Base-by-base conservation (phyloP, 2,888 invertebrate genomes). In the Limnephilus marmoratus region DNA sequence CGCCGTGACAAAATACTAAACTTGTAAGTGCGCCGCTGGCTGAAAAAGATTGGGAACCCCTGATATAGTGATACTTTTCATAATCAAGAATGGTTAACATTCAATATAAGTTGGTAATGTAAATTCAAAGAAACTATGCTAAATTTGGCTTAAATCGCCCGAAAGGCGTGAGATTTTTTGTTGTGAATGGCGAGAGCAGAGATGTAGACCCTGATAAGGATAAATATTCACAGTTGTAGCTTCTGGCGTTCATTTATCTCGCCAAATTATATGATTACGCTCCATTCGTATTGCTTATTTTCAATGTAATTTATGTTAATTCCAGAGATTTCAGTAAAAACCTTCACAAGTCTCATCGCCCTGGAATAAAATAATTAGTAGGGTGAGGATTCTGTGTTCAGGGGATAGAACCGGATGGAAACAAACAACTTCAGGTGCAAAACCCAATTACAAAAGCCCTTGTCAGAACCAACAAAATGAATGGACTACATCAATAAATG, bases 401-500 rank as follows among this genome's bases (percentile, higher is more conserved):
- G 68, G 5, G 68, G 3, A 24, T 9, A 24, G 24, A n/a, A 68
- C 1, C 45, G n/a, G 29, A 29, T 18, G 24, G 49, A n/a, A 45
- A 49, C n/a, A 86, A 86, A 86, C 45, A 45, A 29, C 49, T 86
- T 86, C 86, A 86, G 86, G 86, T 86, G 86, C 45, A 86, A 86
- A 86, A 45, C n/a, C 45, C 86, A 34, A 49, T 45, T 86, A 45
- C 45, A 15, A 45, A 45, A 41, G 49, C 49, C 45, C 86, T 83
- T 24, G 86, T 45, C 68, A 86, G 45, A 29, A 49, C 45, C 29
- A 45, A 86, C 68, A 86, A 45, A 86, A 86, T 86, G 86, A 45
- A 86, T 86, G 86, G 86, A 86, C 86, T 41, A 86, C 86, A 86
- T 86, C 86, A 49, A 86, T 86, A 86, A 86, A 86, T 86, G 86